Base-by-base conservation (phyloP, 1,140 invertebrate species). In the Reticulitermes speratus region DNA sequence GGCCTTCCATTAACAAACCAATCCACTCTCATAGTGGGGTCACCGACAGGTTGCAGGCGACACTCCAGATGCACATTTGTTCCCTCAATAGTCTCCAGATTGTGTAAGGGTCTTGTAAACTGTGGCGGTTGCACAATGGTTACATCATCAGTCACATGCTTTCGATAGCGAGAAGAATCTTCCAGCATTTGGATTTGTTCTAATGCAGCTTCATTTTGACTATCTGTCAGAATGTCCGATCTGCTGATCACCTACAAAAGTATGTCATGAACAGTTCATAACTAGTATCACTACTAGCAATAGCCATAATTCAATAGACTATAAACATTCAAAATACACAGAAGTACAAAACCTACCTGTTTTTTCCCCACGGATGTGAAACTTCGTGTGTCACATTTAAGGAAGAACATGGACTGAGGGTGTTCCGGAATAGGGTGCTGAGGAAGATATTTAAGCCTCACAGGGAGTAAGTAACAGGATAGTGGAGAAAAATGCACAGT, bases 1-100 rank as follows among this genome's bases (percentile, higher is more conserved):
- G 96, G 96, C 88, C 95, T 92, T 82, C 98, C 98, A 91, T 99
- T 99, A 44, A 97, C 96, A 90, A 98, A 97, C 99, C 99, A 99
- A 88, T 99, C 98, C 11, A 99, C 96, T 90, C 94, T 95, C 97
- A 99, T 98, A 12, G 95, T 96, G 0, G 97, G 95, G 91, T 99
- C 98, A 48, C 98, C 97, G 85, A 99, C 96, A 11, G 98, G 99
- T 89, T 97, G 96, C 55, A 99, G 92, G 86, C 97, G 95, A 89
- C 96, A 97, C 91, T 99, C 98, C 89, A 99, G 93, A 90, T 98
- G 97, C 55, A 98, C 96, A 89, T 98, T 97, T 1, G 96, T 97
- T 69, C 98, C 94, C 93, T 99, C 98, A 86, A 97, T 92, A 1
- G 97, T 97, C 90, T 98, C 97, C 87, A 97, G 95, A 89, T 98